These are phyloP conservation scores for Percopsis transmontana DNA, from an alignment of 2,113 vertebrate species.

Conservation along the genomic window DNA sequence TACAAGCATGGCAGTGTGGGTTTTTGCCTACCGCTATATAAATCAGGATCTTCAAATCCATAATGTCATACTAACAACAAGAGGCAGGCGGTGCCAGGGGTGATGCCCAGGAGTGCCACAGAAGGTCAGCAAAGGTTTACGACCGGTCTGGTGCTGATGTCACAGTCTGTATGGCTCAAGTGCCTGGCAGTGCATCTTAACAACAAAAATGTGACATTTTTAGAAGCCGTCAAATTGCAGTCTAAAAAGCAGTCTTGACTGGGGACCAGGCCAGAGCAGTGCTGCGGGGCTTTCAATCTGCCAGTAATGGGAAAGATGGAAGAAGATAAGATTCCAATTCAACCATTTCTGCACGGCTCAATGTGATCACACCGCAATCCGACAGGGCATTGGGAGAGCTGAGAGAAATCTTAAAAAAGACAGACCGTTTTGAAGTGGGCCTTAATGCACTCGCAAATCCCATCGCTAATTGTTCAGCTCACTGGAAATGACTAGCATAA, in stretches of 20 bases:
- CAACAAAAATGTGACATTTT: constrained; percentile 77
- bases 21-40: constrained; percentile 57
- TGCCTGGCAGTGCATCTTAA: constrained; percentile 73
- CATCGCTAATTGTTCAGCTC: constrained; percentile 70
- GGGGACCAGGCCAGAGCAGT: constrained; percentile 65
- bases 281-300: constrained; percentile 78
- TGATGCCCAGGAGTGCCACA: constrained; percentile 69
- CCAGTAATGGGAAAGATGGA: constrained; percentile 78
- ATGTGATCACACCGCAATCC: constrained; percentile 74
- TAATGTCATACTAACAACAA: constrained; percentile 72
- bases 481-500: constrained; percentile 61
- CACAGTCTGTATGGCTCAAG: constrained; percentile 68
- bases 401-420: constrained; percentile 75
- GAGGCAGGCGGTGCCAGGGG: constrained; percentile 69
- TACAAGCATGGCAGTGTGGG: constrained; percentile 48
- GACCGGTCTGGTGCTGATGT: constrained; percentile 64
- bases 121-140: constrained; percentile 70
- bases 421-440: constrained; percentile 69
- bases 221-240: constrained; percentile 75
- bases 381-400: constrained; percentile 66
- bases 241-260: constrained; percentile 72
- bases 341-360: constrained; percentile 72
- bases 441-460: constrained; percentile 67
- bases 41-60: constrained; percentile 68
- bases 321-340: constrained; percentile 79